Conservation (phyloP, 2,888 invertebrate genomes). For the Brachynemurus nebulosus region DNA sequence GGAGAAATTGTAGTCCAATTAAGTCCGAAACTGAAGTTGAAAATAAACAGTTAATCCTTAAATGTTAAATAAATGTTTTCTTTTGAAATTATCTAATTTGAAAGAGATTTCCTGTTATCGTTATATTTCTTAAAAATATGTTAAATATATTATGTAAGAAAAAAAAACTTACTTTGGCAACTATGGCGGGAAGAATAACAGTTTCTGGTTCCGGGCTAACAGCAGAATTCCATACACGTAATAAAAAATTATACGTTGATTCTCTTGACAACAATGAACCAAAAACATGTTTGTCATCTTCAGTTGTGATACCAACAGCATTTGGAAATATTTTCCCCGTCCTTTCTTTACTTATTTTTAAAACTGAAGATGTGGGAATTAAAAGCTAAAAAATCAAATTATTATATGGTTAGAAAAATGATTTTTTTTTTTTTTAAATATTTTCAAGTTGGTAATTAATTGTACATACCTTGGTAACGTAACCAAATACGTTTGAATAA, state of each 20-base stretch:
- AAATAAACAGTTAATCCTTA: too few species aligned
- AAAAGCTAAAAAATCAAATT: conserved; percentile 47
- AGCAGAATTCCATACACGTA: conserved; percentile 65
- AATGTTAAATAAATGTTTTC: too few species aligned
- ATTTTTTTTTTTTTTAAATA: too few species aligned
- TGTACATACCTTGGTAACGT: conserved; percentile 79
- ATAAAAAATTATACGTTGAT: conserved; percentile 76
- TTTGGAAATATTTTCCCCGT: conserved; percentile 90
- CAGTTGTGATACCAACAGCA: conserved; percentile 79
- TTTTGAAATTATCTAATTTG: neutral
- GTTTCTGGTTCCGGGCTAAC: conserved; percentile 30
- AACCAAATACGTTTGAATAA: conserved; percentile 91
- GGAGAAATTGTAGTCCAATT: too few species aligned
- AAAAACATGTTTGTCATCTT: conserved; percentile 70
- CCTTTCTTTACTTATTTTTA: conserved; percentile 82
- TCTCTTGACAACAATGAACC: conserved; percentile 82
- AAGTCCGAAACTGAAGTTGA: too few species aligned
- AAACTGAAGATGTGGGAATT: conserved; percentile 74
- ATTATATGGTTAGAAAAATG: conserved; percentile 2
- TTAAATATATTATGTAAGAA: too few species aligned
- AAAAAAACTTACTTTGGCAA: neutral
- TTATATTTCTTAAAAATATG: neutral
- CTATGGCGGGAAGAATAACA: conserved; percentile 27
- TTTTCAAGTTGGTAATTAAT: too few species aligned
- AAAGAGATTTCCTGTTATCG: neutral